Percentiles rank a stretch among this genome's conserved stretches.
Conservation (phyloP, 2,797 vertebrate species). For the Sylvia borin region DNA sequence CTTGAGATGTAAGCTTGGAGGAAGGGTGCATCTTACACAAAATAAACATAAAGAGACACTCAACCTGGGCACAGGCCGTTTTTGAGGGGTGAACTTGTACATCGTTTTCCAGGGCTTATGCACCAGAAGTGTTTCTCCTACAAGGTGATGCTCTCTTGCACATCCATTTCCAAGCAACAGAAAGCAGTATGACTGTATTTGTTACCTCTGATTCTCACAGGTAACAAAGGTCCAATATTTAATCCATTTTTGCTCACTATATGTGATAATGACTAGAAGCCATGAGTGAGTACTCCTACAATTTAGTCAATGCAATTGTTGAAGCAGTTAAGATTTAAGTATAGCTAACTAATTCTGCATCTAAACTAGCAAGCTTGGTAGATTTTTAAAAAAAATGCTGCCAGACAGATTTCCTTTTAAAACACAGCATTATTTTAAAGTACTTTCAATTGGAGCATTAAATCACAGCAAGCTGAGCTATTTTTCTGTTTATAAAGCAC, state of each 20-base stretch:
- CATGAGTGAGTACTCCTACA: neutral
- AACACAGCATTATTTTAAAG: neutral
- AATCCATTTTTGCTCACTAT: neutral
- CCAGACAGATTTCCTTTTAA: neutral
- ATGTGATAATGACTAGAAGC: neutral
- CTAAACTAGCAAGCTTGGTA: neutral
- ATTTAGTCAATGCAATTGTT: neutral
- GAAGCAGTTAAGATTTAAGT: neutral
- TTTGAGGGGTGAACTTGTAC: neutral
- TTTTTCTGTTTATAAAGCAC: neutral
- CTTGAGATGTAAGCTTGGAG: neutral
- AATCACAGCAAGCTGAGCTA: neutral
- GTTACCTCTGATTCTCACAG: neutral
- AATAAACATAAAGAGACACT: neutral
- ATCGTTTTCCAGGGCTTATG: neutral
- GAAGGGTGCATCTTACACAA: neutral
- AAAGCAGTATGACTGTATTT: neutral
- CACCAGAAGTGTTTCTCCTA: neutral
- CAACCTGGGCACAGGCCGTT: accelerated
- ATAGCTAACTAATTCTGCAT: neutral
- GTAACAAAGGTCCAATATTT: neutral
- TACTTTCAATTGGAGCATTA: neutral
- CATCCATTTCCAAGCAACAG: neutral
- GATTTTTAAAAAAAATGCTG: neutral
- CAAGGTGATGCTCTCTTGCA: neutral